These are phyloP conservation scores for Elanoides forficatus DNA, from an alignment of 2,113 vertebrate species.

Conservation along the genomic window DNA sequence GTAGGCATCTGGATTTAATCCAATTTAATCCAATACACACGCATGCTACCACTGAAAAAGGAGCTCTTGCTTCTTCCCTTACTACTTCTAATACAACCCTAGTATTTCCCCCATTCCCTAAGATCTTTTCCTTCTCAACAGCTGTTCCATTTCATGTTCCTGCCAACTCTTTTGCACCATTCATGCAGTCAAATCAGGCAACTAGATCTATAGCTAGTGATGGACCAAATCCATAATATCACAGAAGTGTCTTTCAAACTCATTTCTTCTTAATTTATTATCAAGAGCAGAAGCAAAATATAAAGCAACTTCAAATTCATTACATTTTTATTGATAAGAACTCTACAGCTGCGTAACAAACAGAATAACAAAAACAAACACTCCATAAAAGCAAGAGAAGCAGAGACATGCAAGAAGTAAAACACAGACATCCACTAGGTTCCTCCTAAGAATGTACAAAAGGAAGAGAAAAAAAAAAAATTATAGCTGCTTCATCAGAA, in stretches of 20 bases:
- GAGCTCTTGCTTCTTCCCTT: neutral
- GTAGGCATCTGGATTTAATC: neutral
- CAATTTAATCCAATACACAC: neutral
- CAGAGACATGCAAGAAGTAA: neutral
- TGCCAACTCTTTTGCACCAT: conserved; percentile 15
- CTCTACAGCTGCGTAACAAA: neutral
- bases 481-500: neutral
- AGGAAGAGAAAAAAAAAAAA: neutral
- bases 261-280: neutral
- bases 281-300: neutral
- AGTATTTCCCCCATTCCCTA: neutral
- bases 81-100: neutral
- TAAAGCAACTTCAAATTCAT: neutral
- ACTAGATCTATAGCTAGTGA: neutral
- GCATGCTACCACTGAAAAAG: neutral
- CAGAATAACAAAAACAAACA: neutral
- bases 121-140: neutral
- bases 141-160: neutral
- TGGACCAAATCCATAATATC: neutral
- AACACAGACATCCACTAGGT: neutral
- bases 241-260: neutral
- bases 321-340: neutral
- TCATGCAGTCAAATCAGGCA: neutral
- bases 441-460: neutral
- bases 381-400: neutral